Percentiles rank a stretch among this genome's conserved stretches.
These are phyloP conservation scores for Sarcophilus harrisii DNA, from an alignment of 2,797 vertebrate species.

Conservation along the genomic window DNA sequence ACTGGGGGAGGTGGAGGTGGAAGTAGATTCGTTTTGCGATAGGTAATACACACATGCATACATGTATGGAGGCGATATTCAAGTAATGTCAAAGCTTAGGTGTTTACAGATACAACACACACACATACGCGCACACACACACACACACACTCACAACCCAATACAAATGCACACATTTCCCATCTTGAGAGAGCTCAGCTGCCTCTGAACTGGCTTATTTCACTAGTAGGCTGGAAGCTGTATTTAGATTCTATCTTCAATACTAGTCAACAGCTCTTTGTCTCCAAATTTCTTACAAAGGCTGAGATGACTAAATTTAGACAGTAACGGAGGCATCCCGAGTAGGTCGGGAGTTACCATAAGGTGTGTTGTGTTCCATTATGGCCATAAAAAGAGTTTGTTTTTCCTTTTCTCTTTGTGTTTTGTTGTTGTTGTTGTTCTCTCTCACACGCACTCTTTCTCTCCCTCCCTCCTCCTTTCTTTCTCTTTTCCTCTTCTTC, in stretches of 20 bases:
- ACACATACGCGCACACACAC: not conserved
- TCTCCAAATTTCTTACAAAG: not conserved
- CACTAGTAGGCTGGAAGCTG: not conserved
- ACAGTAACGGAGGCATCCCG: not conserved
- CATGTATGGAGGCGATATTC: not conserved
- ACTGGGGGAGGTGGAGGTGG: not conserved
- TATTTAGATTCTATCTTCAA: constrained; percentile 60
- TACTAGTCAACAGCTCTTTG: not conserved
- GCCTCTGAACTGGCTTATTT: not conserved
- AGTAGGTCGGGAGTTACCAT: constrained; percentile 33
- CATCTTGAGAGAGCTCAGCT: not conserved
- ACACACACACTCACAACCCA: not conserved
- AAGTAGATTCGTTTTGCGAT: not conserved
- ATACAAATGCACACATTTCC: not conserved
- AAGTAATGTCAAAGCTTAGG: not conserved
- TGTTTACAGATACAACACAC: not conserved
- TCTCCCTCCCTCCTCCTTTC: not conserved
- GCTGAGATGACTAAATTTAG: not conserved
- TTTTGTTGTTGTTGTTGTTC: not conserved
- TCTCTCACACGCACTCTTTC: not conserved
- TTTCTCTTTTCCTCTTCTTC: constrained; percentile 29
- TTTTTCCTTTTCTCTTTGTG: not conserved
- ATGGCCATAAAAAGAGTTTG: not conserved
- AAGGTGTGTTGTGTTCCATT: constrained; percentile 38
- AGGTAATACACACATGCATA: not conserved